These are phyloP conservation scores for Muricea muricata DNA, from an alignment of 92 coral and sea anemone genomes.

Conservation along the genomic window DNA sequence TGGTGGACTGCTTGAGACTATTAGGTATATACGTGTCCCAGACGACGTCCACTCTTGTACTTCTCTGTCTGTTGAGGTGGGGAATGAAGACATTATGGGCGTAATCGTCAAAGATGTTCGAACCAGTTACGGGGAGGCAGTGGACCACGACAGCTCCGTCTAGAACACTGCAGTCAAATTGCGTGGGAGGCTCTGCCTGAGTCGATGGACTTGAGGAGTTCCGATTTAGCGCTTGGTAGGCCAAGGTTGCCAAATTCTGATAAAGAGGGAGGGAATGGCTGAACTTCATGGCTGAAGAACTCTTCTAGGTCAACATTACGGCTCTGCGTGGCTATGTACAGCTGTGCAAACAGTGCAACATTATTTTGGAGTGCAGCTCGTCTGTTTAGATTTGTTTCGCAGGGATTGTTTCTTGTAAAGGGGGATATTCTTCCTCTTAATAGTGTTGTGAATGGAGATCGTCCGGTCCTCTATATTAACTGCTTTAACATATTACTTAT, in stretches of 20 bases:
- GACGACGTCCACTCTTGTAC: constrained; percentile 39
- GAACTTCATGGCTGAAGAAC: constrained; percentile 64
- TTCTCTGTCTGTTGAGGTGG: background rate
- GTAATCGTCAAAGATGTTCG: constrained; percentile 63
- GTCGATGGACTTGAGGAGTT: constrained; percentile 30
- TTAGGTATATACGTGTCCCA: constrained; percentile 54
- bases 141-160: constrained; percentile 70
- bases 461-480: constrained; percentile 67
- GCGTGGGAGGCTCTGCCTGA: constrained; percentile 39
- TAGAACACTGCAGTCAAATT: constrained; percentile 61
- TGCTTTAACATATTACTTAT: constrained; percentile 46
- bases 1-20: constrained; percentile 59
- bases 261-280: constrained; percentile 61
- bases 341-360: constrained; percentile 62
- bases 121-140: constrained; percentile 49
- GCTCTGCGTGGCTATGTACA: constrained; percentile 61
- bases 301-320: constrained; percentile 62
- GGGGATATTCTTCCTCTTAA: constrained; percentile 64
- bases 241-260: constrained; percentile 61
- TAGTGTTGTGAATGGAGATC: constrained; percentile 44
- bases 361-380: constrained; percentile 48
- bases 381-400: constrained; percentile 52
- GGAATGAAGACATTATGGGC: constrained; percentile 61
- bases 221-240: constrained; percentile 48
- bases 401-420: constrained; percentile 54